Evolutionary conservation across 53 echinoderm and acorn worm genomes (phyloP).

Genomic region (Actinopyga echinites): DNA sequence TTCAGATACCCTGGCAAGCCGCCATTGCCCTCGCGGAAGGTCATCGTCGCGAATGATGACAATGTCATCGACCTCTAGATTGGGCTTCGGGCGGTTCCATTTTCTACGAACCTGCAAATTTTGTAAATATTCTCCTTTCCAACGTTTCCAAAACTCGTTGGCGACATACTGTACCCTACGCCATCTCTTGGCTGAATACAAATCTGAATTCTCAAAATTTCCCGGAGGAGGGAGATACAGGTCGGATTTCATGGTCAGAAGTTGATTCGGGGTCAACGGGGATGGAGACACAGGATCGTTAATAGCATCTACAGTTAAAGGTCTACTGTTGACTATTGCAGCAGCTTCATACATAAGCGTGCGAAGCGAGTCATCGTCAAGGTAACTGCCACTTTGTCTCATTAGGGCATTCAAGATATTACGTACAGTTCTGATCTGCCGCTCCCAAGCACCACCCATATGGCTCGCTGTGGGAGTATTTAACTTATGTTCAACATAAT

Average conservation of each 20-base stretch:
- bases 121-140: too few relatives aligned
- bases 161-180: too few relatives aligned
- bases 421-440: conserved; percentile 64
- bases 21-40: too few relatives aligned
- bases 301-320: conserved; percentile 12
- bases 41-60: too few relatives aligned
- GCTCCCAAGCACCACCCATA: conserved; percentile 69
- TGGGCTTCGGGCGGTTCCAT: too few relatives aligned
- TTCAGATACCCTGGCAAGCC: too few relatives aligned
- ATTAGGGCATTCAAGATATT: conserved; percentile 55
- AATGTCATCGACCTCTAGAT: too few relatives aligned
- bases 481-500: conserved; percentile 47
- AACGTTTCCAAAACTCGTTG: too few relatives aligned
- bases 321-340: conserved; percentile 65
- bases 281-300: background rate
- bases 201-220: conserved; percentile 39
- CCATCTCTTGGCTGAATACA: too few relatives aligned
- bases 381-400: conserved; percentile 50
- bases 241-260: conserved; percentile 56
- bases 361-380: conserved; percentile 70
- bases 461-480: conserved; percentile 54
- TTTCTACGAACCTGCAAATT: too few relatives aligned
- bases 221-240: conserved; percentile 61
- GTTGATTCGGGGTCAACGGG: conserved; percentile 59
- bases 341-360: conserved; percentile 62